phyloP scores from a whole-genome alignment of 2,888 invertebrate species.

The Rhamphomyia laevipes region DNA sequence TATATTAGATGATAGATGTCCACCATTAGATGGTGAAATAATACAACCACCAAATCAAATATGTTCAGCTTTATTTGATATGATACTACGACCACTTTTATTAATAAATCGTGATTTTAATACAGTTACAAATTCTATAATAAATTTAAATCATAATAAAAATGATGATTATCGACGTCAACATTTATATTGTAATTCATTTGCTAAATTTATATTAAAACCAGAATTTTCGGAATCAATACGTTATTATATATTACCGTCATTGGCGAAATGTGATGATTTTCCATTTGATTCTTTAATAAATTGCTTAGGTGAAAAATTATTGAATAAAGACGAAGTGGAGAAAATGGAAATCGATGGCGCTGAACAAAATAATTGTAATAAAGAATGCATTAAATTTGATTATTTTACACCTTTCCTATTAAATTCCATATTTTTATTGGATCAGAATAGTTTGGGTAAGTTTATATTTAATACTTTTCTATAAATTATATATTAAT shows the following conservation, averaged over 20 bases:
- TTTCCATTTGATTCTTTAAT: constrained; percentile 45
- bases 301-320: constrained; percentile 36
- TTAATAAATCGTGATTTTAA: constrained; percentile 34
- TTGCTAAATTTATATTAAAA: constrained; percentile 55
- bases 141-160: constrained; percentile 3
- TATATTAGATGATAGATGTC: constrained; percentile 57
- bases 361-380: constrained; percentile 4
- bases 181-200: constrained; percentile 27
- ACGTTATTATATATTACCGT: constrained; percentile 57
- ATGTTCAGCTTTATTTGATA: constrained; percentile 57
- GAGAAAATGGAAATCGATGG: constrained; percentile 19
- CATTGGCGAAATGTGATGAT: constrained; percentile 41
- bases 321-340: constrained; percentile 26
- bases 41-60: constrained; percentile 59
- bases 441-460: constrained; percentile 32
- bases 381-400: constrained; percentile 12
- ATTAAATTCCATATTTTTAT: constrained; percentile 30
- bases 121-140: constrained; percentile 8
- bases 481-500: background rate
- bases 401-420: constrained; percentile 26
- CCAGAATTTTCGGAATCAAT: constrained; percentile 55
- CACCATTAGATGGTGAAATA: constrained; percentile 55
- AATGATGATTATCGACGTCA: background rate
- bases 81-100: constrained; percentile 64
- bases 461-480: constrained; percentile 3